Evolutionary conservation across 2,113 vertebrate genomes (phyloP).

Genomic region (Oreochromis niloticus): DNA sequence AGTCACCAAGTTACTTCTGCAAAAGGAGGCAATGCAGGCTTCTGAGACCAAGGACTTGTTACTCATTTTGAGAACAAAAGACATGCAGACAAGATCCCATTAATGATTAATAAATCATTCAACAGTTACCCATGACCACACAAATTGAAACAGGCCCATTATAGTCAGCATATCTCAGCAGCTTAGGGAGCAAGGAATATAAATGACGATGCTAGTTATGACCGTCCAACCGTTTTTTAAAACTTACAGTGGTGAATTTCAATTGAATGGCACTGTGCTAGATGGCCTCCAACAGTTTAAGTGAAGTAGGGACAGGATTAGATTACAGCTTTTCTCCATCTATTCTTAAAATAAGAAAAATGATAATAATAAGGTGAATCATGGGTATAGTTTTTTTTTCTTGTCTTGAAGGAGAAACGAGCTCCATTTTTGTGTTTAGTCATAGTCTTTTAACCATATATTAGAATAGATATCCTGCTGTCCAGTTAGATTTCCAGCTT

Average conservation of each 20-base stretch:
- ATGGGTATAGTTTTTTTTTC: background rate
- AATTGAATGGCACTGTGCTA: background rate
- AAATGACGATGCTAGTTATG: background rate
- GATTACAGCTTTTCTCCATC: background rate
- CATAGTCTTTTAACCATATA: background rate
- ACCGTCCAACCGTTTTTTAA: background rate
- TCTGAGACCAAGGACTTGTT: background rate
- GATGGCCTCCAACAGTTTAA: background rate
- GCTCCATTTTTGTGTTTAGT: background rate
- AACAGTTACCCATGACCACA: background rate
- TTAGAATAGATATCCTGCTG: background rate
- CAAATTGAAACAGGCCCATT: background rate
- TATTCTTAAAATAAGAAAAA: background rate
- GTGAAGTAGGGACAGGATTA: background rate
- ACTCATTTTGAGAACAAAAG: background rate
- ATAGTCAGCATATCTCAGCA: background rate
- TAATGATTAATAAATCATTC: background rate
- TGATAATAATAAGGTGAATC: background rate
- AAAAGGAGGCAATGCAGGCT: background rate
- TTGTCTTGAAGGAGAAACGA: background rate
- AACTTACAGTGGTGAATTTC: background rate
- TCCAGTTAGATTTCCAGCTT: background rate
- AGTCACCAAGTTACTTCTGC: background rate
- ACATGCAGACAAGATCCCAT: background rate
- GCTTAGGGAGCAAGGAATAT: background rate